Conservation (phyloP, 2,888 invertebrate genomes). For the Andrena dorsata region DNA sequence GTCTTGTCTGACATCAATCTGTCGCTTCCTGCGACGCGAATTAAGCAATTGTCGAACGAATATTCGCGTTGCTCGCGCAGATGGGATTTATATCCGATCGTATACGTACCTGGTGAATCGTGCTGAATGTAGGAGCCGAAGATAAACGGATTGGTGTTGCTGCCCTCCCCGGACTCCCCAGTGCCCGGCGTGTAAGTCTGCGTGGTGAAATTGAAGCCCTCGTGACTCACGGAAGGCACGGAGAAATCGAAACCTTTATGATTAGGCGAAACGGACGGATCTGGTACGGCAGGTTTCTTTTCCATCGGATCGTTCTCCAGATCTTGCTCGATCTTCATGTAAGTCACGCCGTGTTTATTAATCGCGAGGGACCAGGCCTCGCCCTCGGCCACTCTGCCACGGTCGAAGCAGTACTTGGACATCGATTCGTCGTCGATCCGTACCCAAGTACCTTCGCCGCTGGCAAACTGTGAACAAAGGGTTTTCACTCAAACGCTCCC, state of each 20-base stretch:
- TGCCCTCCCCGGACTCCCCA: conserved; percentile 75
- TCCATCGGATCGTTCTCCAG: conserved; percentile 78
- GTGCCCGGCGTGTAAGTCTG: conserved; percentile 76
- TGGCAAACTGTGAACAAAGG: conserved; percentile 84
- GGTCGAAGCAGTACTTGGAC: conserved; percentile 89
- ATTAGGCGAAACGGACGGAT: conserved; percentile 77
- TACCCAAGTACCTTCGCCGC: conserved; percentile 89
- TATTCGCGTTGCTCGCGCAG: too few species aligned
- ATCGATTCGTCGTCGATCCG: conserved; percentile 88
- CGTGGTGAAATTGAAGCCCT: conserved; percentile 78
- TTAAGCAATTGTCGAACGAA: not conserved
- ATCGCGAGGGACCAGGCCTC: conserved; percentile 91
- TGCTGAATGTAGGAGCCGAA: conserved; percentile 83
- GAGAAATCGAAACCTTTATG: conserved; percentile 88
- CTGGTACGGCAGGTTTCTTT: conserved; percentile 72
- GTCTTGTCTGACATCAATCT: conserved; percentile 76
- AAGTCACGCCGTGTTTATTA: conserved; percentile 88
- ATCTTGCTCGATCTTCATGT: conserved; percentile 87
- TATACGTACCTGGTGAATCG: conserved; percentile 75
- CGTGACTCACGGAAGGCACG: conserved; percentile 77
- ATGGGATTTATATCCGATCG: conserved; percentile 1
- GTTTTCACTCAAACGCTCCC: not conserved
- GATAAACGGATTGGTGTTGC: conserved; percentile 84
- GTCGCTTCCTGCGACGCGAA: conserved; percentile 73
- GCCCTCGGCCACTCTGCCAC: conserved; percentile 84